A percentile compares a stretch with the other conserved stretches of the same genome.
Evolutionary conservation across 2,797 vertebrate species (phyloP).

Genomic region (Lithobates pipiens): DNA sequence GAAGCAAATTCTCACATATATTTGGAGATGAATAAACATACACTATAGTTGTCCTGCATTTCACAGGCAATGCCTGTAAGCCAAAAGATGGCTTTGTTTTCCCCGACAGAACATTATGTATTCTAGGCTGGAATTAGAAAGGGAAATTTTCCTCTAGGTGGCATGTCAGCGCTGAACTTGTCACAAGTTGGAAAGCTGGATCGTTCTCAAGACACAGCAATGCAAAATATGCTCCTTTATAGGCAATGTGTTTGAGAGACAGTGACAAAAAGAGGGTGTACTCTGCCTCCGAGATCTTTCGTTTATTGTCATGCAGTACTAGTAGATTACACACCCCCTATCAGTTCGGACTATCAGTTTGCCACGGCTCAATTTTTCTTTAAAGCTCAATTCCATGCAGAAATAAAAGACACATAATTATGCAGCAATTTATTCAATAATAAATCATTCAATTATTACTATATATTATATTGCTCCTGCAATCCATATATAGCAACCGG

Average conservation of each 20-base stretch:
- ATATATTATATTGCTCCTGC: too few relatives aligned
- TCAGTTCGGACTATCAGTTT: neutral
- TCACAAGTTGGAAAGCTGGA: slow-evolving; percentile 49
- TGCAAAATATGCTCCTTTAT: slow-evolving; percentile 54
- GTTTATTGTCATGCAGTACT: neutral
- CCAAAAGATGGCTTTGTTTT: slow-evolving; percentile 16
- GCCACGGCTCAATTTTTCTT: too few relatives aligned
- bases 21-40: slow-evolving; percentile 25
- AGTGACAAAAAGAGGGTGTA: neutral
- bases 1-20: slow-evolving; percentile 23
- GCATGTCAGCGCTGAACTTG: slow-evolving; percentile 44
- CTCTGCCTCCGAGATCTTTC: slow-evolving; percentile 9
- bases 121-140: slow-evolving; percentile 29
- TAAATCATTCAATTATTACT: too few relatives aligned
- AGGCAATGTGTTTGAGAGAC: slow-evolving; percentile 45
- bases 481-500: too few relatives aligned
- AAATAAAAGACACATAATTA: too few relatives aligned
- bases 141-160: slow-evolving; percentile 52
- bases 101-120: slow-evolving; percentile 10
- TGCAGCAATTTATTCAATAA: too few relatives aligned
- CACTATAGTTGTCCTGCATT: neutral
- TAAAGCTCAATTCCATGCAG: too few relatives aligned
- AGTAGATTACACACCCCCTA: neutral
- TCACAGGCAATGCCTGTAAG: neutral
- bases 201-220: slow-evolving; percentile 44